A percentile compares a stretch with the other conserved stretches of the same genome.
Evolutionary conservation across 2,113 vertebrate genomes (phyloP).

Genomic region (Turdus rufiventris): DNA sequence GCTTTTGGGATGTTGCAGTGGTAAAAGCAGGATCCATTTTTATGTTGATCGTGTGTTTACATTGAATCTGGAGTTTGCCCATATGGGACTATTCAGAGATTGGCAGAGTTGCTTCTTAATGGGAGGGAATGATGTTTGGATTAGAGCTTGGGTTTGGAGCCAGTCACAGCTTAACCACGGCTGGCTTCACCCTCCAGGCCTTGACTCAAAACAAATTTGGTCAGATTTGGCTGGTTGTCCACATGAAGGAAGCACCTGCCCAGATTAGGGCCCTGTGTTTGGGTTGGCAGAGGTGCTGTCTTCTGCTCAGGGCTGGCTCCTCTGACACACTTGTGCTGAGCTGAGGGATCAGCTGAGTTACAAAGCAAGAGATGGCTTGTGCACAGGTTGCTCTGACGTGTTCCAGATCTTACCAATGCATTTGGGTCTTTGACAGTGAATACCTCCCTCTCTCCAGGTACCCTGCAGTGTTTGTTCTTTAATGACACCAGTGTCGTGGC

Average conservation of each 20-base stretch:
- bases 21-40: not conserved
- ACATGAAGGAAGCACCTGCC: conserved; percentile 2
- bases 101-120: not conserved
- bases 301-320: not conserved
- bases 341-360: not conserved
- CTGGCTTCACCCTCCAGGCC: not conserved
- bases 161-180: not conserved
- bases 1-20: not conserved
- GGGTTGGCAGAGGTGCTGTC: not conserved
- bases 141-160: conserved; percentile 5
- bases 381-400: not conserved
- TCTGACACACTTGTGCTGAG: not conserved
- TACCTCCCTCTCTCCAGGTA: not conserved
- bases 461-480: not conserved
- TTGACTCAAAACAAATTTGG: conserved; percentile 25
- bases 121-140: not conserved
- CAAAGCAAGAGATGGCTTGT: not conserved
- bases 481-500: not conserved
- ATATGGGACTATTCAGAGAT: not conserved
- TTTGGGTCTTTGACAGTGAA: not conserved
- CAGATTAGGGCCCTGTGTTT: not conserved
- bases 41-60: not conserved
- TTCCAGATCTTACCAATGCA: not conserved
- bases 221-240: not conserved
- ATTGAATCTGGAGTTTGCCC: not conserved